These are phyloP conservation scores for Lochmaea capreae DNA, from an alignment of 2,888 invertebrate genomes.

Conservation along the genomic window DNA sequence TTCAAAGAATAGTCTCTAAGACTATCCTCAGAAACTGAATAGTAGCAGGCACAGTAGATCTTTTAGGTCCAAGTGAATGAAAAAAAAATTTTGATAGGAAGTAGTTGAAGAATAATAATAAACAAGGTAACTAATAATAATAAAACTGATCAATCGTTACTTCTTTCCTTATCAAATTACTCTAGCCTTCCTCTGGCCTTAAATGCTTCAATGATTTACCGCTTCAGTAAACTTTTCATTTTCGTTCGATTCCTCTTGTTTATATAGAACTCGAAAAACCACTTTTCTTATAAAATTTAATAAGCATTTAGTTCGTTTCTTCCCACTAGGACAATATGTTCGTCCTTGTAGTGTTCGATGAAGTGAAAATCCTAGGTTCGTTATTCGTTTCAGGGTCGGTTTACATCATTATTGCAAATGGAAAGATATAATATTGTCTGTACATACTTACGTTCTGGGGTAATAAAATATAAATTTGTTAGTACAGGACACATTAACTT, in stretches of 20 bases:
- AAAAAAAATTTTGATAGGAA: background rate
- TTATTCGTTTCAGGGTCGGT: slow-evolving; percentile 3
- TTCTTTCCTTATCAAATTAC: background rate
- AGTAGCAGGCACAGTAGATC: too few relatives aligned
- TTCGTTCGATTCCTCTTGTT: slow-evolving; percentile 17
- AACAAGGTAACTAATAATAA: background rate
- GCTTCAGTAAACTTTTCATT: slow-evolving; percentile 24
- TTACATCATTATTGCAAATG: background rate
- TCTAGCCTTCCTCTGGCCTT: slow-evolving; percentile 27
- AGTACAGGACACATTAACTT: background rate
- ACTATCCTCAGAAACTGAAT: too few relatives aligned
- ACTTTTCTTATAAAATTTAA: slow-evolving; percentile 18
- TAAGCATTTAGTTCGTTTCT: slow-evolving; percentile 20
- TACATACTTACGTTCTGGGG: background rate
- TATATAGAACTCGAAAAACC: background rate
- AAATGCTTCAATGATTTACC: slow-evolving; percentile 21
- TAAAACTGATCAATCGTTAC: background rate
- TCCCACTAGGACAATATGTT: slow-evolving; percentile 18
- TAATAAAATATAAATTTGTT: background rate
- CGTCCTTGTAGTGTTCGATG: slow-evolving; percentile 19
- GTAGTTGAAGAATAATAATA: background rate
- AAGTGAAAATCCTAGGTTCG: slow-evolving; percentile 20
- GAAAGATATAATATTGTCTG: background rate
- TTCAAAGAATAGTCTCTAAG: too few relatives aligned
- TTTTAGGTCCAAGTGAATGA: too few relatives aligned